Base-by-base conservation (phyloP, 2,797 vertebrate species). In the Brachymystax lenok region DNA sequence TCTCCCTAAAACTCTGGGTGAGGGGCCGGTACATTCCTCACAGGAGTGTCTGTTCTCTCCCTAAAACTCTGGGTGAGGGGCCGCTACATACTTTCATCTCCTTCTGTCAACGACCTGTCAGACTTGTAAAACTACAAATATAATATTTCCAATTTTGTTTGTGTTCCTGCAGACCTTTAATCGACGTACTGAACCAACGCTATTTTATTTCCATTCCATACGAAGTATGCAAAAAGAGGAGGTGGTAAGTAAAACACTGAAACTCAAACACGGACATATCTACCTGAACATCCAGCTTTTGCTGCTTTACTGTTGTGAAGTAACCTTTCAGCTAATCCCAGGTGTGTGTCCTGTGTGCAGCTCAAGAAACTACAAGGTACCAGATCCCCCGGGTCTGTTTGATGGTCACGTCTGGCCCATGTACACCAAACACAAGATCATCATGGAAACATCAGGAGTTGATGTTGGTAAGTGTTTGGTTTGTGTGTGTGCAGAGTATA, bases 131-230 rank as follows among this genome's bases (percentile, higher is more conserved):
- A 1, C n/a, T 61, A 14, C 71, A 17, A 59, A 6, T 59, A 14
- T 28, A 64, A 66, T 66, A 66, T 27, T 66, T 74, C 72, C 33
- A 24, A 0, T 69, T 28, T 16, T 17, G 66, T 2, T 40, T 79
- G 51, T 78, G 0, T 8, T 27, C 4, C 74, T 88, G 16, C 85
- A 97, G 96, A 88, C 96, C 97, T 74, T 90, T 98, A 94, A 96
- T 97, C 77, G 94, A 98, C 5, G 92, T 97, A 81, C 93, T 97
- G 81, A 92, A 97, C 92, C 94, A 95, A 78, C 91, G 95, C 24
- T 97, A 94, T 88, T 98, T 98, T 81, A 95, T 98, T 92, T 96
- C 95, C 89, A 96, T 98, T 93, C 97, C 97, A 0, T 97, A 97
- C 19, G 95, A 98, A 93, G 96, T 97, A 90, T 98, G 96, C 93